phyloP scores from a whole-genome alignment of 2,888 invertebrate genomes.

The Cantharis rustica region DNA sequence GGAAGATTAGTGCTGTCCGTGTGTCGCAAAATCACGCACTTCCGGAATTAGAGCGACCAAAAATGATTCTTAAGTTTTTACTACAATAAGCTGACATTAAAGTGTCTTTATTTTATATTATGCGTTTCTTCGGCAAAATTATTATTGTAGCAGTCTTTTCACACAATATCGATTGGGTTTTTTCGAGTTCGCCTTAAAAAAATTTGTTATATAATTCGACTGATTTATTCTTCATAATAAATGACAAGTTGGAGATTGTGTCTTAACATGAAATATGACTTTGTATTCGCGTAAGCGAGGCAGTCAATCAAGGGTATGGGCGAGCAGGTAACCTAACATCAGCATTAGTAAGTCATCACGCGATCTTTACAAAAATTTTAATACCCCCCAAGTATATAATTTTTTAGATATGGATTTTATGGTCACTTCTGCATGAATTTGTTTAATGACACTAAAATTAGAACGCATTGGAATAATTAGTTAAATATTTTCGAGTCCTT shows the following conservation, averaged over 20 bases:
- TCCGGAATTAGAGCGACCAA: constrained; percentile 38
- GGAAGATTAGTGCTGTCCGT: constrained; percentile 53
- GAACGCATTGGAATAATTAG: background rate
- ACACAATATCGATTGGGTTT: background rate
- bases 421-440: background rate
- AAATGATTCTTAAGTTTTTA: constrained; percentile 23
- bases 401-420: background rate
- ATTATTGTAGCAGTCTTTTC: background rate
- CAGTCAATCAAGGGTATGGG: constrained; percentile 35
- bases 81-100: constrained; percentile 1
- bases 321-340: constrained; percentile 38
- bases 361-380: constrained; percentile 19
- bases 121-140: background rate
- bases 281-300: constrained; percentile 13
- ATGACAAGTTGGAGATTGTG: constrained; percentile 29
- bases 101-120: constrained; percentile 1
- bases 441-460: background rate
- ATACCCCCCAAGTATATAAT: background rate
- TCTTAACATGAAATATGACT: constrained; percentile 30
- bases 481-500: background rate
- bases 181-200: background rate
- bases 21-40: constrained; percentile 51
- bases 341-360: constrained; percentile 36
- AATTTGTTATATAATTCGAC: background rate
- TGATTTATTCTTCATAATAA: constrained; percentile 25